Base-by-base conservation (phyloP, 2,888 invertebrate genomes). In the Calameuta pallipes region DNA sequence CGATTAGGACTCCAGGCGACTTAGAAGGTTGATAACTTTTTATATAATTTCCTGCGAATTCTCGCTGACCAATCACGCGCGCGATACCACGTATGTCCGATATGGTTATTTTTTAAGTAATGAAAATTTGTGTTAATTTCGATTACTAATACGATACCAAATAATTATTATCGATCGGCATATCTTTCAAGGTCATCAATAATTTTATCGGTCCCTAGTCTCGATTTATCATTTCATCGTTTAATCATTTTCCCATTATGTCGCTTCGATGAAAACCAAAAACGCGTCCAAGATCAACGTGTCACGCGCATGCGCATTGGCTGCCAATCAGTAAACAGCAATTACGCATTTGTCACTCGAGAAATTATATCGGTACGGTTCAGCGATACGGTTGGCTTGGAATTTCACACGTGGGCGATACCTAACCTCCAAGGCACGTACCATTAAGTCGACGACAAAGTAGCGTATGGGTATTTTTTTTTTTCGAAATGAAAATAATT, bases 1-100 rank as follows among this genome's bases (percentile, higher is more conserved):
- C 81, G 81, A 83, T 69, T 6, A 3, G 0, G n/a, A n/a, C 70
- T 69, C 34, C 34, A 31, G 31, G 71, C 71, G 13, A 1, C 12
- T 56, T 56, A 56, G 56, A 56, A 56, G 56, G 56, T 23, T 56
- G 56, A 56, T 56, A 56, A 56, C 9, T 23, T 56, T 56, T 56
- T 23, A 0, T 23, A 6, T 6, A 23, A 23, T 56, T 23, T 56
- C 15, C 9, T 56, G 56, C 41, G 1, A 15, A 23, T 23, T 23
- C 56, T 23, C 2, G 1, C 2, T 23, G 9, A 9, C 23, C 56
- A 9, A 23, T 2, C 56, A 6, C 23, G 2, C 23, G 9, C 6
- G 23, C 2, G 1, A 13, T 36, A 23, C 41, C 41, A 23, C 6
- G 41, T 9, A 2, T 15, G 9, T 56, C 41, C 41, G 9, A 23